A percentile compares a stretch with the other conserved stretches of the same genome.
Conservation (phyloP, 2,113 vertebrate species). For the Marmota flaviventris region DNA sequence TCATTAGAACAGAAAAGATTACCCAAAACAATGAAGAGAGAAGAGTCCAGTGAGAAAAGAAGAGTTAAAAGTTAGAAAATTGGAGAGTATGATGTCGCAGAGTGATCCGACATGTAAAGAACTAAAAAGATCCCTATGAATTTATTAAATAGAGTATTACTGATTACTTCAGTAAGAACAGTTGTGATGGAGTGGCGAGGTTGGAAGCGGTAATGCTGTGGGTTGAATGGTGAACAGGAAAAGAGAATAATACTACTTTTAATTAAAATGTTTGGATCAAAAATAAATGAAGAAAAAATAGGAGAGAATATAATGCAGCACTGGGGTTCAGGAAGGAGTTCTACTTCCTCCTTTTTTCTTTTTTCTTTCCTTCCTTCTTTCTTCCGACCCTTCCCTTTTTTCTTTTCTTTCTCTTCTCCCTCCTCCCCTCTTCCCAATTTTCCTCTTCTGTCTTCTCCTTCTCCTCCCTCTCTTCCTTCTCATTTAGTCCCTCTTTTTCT, state of each 20-base stretch:
- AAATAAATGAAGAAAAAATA: neutral
- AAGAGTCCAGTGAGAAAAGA: neutral
- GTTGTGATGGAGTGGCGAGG: neutral
- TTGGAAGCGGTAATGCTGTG: neutral
- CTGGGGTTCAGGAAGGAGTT: neutral
- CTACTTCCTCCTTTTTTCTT: accelerated
- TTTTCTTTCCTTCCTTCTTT: accelerated
- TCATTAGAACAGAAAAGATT: neutral
- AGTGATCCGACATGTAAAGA: neutral
- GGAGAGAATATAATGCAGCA: neutral
- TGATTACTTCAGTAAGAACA: neutral
- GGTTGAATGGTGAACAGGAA: too few species aligned
- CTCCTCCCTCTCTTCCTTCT: too few species aligned
- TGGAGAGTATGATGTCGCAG: neutral
- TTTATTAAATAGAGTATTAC: neutral
- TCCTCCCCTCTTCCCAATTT: accelerated
- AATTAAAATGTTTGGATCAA: neutral
- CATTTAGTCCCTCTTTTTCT: neutral
- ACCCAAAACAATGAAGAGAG: neutral
- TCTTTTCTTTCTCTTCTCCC: accelerated
- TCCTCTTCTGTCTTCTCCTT: accelerated
- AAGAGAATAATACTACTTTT: neutral
- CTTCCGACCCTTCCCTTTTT: accelerated
- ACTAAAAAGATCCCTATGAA: neutral
- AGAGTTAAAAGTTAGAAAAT: neutral